Evolutionary conservation across 2,888 invertebrate species (phyloP), one percentile per base, ranked within the genome.

Genomic region (Drosophila rellima): DNA sequence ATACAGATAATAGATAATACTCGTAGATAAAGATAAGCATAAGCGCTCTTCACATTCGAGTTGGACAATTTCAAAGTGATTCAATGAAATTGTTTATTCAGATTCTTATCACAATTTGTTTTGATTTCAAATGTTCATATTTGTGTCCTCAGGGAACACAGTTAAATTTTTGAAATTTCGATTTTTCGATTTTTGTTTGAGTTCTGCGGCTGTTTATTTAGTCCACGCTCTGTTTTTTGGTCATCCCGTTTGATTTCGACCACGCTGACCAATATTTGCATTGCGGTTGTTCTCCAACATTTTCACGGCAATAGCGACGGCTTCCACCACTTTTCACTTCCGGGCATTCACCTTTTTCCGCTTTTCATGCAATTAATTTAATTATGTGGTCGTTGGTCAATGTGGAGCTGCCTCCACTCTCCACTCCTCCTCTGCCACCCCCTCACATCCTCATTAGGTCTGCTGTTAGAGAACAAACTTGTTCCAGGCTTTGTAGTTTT

Each of bases 321-420:
- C n/a, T 47, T 52, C 26, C 56, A 26, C 39, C 18, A 31, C 37
- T 0, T 4, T 15, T 13, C 52, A 33, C 31, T 48, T 18, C 55
- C 57, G 52, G 29, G 1, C 60, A 45, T 68, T 76, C 45, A 76
- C 69, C 73, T 55, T 69, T 61, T 73, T 68, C 42, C 67, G 63
- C 59, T 61, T 59, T 80, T 78, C 69, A 70, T 76, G 81, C 89
- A 89, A 88, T 86, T 88, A 88, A 88, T 86, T 89, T 88, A 89
- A 88, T 88, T 88, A 89, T 84, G 86, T 74, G 84, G 80, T 77
- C 84, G 71, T 61, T 69, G 79, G 68, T 69, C 77, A 79, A 31
- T 60, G 29, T 26, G 29, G n/a, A 35, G 20, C 7, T n/a, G 35
- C 35, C 2, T n/a, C 6, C n/a, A 6, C 10, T 26, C 17, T 26